Conservation (phyloP, 2,888 invertebrate genomes). For the Hydrotaea diabolus region DNA sequence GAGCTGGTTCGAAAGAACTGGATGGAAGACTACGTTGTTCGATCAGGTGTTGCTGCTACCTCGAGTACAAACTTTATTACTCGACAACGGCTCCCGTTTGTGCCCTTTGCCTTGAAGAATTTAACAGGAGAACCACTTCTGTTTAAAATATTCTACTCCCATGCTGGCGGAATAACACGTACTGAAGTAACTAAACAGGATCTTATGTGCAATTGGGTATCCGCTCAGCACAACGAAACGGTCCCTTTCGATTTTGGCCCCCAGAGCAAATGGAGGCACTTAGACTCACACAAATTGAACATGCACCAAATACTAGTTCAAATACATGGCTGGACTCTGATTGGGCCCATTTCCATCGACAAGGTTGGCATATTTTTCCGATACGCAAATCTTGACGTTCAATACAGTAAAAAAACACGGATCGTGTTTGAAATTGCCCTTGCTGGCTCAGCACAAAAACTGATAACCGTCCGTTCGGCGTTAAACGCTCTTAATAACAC, state of each 20-base stretch:
- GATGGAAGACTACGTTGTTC: slow-evolving; percentile 88
- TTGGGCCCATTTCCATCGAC: slow-evolving; percentile 96
- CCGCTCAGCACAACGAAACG: slow-evolving; percentile 88
- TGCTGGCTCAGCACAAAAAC: slow-evolving; percentile 96
- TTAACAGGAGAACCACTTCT: slow-evolving; percentile 92
- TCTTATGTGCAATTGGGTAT: slow-evolving; percentile 84
- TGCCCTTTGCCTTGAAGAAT: slow-evolving; percentile 96
- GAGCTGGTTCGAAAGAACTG: slow-evolving; percentile 91
- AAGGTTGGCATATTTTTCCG: slow-evolving; percentile 96
- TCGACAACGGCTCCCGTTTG: slow-evolving; percentile 92
- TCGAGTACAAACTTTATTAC: slow-evolving; percentile 79
- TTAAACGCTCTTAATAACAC: slow-evolving; percentile 90
- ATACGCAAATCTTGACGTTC: slow-evolving; percentile 81
- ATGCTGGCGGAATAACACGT: slow-evolving; percentile 83
- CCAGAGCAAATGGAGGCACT: slow-evolving; percentile 86
- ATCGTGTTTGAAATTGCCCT: slow-evolving; percentile 95
- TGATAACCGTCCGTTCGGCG: slow-evolving; percentile 93
- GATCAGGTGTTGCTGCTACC: slow-evolving; percentile 47
- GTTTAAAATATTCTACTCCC: slow-evolving; percentile 91
- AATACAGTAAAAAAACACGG: slow-evolving; percentile 84
- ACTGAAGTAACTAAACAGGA: slow-evolving; percentile 76
- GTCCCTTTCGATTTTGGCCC: slow-evolving; percentile 93
- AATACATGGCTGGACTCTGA: slow-evolving; percentile 93
- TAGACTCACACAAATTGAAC: slow-evolving; percentile 88
- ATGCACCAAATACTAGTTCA: slow-evolving; percentile 94